These are phyloP conservation scores for Chaunax sp. DNA, from an alignment of 2,797 vertebrate species.

Conservation along the genomic window DNA sequence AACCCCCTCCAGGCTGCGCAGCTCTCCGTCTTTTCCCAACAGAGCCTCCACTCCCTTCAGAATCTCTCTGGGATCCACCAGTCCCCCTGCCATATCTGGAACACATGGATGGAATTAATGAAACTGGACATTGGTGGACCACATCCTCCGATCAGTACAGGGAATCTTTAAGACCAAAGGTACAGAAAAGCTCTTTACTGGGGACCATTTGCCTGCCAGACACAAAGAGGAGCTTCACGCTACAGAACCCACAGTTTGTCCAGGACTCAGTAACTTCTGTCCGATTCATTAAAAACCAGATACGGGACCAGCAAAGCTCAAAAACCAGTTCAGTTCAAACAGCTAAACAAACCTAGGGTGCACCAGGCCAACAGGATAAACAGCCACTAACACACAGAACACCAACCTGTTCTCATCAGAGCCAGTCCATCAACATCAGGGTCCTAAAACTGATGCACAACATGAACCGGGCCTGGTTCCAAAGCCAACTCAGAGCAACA, in stretches of 20 bases:
- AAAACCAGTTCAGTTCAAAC: not conserved
- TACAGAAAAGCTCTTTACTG: not conserved
- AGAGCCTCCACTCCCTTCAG: constrained; percentile 93
- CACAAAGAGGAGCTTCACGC: constrained; percentile 1
- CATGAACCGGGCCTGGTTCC: no score
- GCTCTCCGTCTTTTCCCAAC: constrained; percentile 93
- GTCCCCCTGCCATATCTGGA: constrained; percentile 90
- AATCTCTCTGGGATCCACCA: constrained; percentile 95
- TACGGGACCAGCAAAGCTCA: no score
- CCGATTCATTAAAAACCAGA: not conserved
- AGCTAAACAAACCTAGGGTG: not conserved
- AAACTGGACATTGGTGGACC: not conserved
- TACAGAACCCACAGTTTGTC: not conserved
- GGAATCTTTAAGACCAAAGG: not conserved
- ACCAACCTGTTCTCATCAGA: constrained; percentile 6
- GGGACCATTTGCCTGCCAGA: constrained; percentile 29
- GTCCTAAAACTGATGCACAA: not conserved
- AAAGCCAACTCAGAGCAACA: not conserved
- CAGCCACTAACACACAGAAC: no score
- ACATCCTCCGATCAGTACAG: not conserved
- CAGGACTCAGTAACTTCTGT: not conserved
- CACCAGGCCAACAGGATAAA: not conserved
- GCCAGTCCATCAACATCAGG: not conserved
- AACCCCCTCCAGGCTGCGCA: constrained; percentile 92
- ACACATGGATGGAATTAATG: constrained; percentile 46